Base-by-base conservation (phyloP, 2,797 vertebrate genomes). In the Gadopsis marmoratus region DNA sequence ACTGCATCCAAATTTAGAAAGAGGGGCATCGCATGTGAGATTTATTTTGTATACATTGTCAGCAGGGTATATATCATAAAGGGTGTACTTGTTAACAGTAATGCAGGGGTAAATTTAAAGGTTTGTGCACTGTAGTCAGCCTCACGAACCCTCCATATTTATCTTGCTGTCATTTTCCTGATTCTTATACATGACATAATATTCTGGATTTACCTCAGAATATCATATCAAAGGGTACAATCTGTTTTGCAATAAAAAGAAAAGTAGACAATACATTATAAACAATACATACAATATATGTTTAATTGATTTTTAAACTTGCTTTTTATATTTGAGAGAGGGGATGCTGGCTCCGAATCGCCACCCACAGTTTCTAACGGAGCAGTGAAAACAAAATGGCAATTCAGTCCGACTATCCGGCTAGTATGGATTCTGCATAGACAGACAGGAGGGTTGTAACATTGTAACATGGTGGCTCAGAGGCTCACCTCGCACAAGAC, bases 1-100 rank as follows among this genome's bases (percentile, higher is more conserved):
- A 26, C 67, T 75, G 55, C 54, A 72, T 76, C 64, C 72, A 55
- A 2, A 83, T 76, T 58, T 65, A 55, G 67, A 75, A 73, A 85
- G 16, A 61, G 19, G 54, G 3, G n/a, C 48, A 76, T 70, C 43
- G 45, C 35, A 48, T 41, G 26, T 54, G 33, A 51, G 26, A 16
- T 23, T 23, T 26, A 26, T 26, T 60, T 41, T 41, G 43, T 14
- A 26, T 37, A 41, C 37, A 55, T 56, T 60, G 21, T 47, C 31
- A 55, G 13, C 37, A 50, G 23, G 19, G 13, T 43, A 11, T 37
- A 14, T 4, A 35, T 41, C 43, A 60, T 29, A 67, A 37, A 53
- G 29, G 4, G 0, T 41, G 8, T 31, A 4, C 37, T 35, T 58
- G 16, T 65, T 39, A n/a, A 21, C 39, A 23, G 31, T 21, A 16